These are phyloP conservation scores for Callyntrura guangdongensis DNA, from an alignment of 2,888 invertebrate genomes.

Conservation along the genomic window DNA sequence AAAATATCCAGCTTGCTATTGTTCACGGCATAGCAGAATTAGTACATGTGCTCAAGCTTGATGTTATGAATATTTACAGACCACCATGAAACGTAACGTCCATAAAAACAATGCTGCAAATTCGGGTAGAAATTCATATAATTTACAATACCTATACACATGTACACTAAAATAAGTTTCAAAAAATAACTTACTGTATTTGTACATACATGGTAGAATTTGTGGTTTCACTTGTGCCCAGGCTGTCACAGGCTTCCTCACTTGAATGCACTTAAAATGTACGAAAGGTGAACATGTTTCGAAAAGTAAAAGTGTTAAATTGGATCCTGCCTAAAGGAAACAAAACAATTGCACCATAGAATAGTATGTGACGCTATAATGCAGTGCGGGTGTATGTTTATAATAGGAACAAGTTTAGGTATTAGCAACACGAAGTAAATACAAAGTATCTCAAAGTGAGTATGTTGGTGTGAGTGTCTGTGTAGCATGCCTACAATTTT, in stretches of 20 bases:
- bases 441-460: background rate
- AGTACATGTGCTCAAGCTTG: too few species aligned
- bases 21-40: too few species aligned
- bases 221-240: slow-evolving; percentile 8
- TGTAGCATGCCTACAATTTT: slow-evolving; percentile 12
- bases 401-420: background rate
- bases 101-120: background rate
- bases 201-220: background rate
- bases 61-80: too few species aligned
- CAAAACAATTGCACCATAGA: background rate
- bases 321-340: slow-evolving; percentile 1
- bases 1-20: background rate
- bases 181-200: background rate
- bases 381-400: background rate
- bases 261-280: background rate
- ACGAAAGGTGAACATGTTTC: slow-evolving; percentile 6
- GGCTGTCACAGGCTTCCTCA: background rate
- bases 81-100: too few species aligned
- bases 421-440: background rate
- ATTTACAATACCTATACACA: background rate
- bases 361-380: background rate
- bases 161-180: background rate
- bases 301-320: slow-evolving; percentile 43
- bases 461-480: background rate
- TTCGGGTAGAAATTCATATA: background rate